Conservation (phyloP, 1,140 invertebrate genomes). For the Bombus breviceps region DNA sequence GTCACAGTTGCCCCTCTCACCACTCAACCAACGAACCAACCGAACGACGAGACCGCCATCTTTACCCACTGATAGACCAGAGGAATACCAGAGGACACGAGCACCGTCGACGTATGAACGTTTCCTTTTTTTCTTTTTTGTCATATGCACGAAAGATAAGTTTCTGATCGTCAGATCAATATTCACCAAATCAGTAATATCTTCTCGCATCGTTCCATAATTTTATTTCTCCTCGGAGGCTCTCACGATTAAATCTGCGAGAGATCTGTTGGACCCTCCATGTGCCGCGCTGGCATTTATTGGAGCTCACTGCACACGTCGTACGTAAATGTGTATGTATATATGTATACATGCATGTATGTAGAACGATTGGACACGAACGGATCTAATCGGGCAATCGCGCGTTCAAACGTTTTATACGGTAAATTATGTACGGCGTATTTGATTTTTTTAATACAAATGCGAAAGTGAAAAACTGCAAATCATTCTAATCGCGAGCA, state of each 20-base stretch:
- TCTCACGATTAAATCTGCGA: neutral
- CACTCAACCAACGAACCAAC: constrained; percentile 58
- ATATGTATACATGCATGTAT: too few species aligned
- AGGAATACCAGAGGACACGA: constrained; percentile 58
- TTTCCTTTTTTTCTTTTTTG: constrained; percentile 35
- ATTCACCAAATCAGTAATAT: neutral
- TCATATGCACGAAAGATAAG: constrained; percentile 3
- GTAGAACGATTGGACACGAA: too few species aligned
- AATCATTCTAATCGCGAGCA: neutral
- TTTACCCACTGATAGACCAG: constrained; percentile 71
- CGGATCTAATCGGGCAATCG: too few species aligned
- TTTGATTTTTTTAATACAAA: neutral
- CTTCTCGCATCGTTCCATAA: neutral
- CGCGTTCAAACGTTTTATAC: neutral
- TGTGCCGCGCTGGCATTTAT: constrained; percentile 35
- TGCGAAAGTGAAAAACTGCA: neutral
- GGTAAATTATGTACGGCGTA: neutral
- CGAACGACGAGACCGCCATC: constrained; percentile 75
- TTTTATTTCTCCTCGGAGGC: neutral
- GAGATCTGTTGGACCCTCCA: neutral
- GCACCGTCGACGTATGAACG: constrained; percentile 45
- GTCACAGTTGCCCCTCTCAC: constrained; percentile 68
- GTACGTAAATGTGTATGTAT: too few species aligned
- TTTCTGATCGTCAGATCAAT: neutral
- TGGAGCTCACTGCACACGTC: neutral